Conservation (phyloP, 2,888 invertebrate genomes). For the Ichneumon xanthorius region DNA sequence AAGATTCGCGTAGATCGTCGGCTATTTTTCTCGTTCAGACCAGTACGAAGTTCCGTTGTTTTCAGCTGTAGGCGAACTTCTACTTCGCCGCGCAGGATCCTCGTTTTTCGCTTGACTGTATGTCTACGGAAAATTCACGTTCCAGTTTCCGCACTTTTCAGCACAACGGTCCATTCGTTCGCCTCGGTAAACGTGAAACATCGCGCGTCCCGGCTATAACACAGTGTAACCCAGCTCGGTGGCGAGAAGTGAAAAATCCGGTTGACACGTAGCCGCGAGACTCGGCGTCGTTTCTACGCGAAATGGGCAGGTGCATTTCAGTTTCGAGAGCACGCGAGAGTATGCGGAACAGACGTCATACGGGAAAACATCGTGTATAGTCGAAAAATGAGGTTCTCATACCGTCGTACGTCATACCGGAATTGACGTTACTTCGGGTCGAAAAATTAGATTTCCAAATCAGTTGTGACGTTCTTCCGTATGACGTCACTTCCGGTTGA, state of each 20-base stretch:
- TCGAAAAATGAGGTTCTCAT: background rate
- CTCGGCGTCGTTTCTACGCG: conserved; percentile 12
- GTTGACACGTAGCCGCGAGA: background rate
- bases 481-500: no score
- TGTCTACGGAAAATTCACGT: conserved; percentile 27
- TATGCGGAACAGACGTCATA: background rate
- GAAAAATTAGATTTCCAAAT: conserved; percentile 1
- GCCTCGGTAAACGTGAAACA: conserved; percentile 52
- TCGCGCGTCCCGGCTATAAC: conserved; percentile 25
- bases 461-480: background rate
- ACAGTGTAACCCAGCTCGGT: background rate
- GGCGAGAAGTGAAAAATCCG: conserved; percentile 39
- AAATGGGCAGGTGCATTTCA: conserved; percentile 8
- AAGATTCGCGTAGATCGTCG: conserved; percentile 21
- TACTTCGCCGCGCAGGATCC: background rate
- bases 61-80: conserved; percentile 7
- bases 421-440: background rate
- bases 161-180: conserved; percentile 38
- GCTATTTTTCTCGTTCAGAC: conserved; percentile 44
- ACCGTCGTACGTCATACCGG: no score
- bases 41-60: background rate
- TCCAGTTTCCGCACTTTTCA: conserved; percentile 58
- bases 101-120: conserved; percentile 15
- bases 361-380: background rate
- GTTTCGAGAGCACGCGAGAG: conserved; percentile 21